Base-by-base conservation (phyloP, 2,888 invertebrate genomes). In the Alsophila aescularia region DNA sequence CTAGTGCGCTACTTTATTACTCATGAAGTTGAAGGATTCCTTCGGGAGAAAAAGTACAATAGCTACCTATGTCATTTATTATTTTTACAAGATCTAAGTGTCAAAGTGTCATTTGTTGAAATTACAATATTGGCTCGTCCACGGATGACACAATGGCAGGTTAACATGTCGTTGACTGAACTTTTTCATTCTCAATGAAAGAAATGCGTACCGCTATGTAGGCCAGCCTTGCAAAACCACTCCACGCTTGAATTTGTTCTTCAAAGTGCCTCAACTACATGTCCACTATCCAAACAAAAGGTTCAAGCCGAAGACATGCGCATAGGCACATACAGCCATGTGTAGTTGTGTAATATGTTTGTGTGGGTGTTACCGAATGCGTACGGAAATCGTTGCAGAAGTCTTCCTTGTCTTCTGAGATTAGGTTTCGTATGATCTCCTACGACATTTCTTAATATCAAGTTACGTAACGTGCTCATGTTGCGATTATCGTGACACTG, bases 361-460 rank as follows among this genome's bases (percentile, higher is more conserved):
- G 62, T 71, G 74, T 72, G 66, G 77, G 79, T 77, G 77, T 79
- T 73, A 70, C 71, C 69, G 70, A 76, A 74, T 77, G 72, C 72
- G 73, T 73, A 72, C 81, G 81, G 84, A 83, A 82, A 82, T 80
- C 70, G 64, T 72, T 75, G 74, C 74, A 72, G 66, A 70, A 71
- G 72, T 78, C 80, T 81, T 83, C 83, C 83, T 81, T 69, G 77
- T 79, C 72, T 70, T 72, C 68, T 58, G 59, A 68, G 69, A 76
- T 79, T 75, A 70, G 70, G 70, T 73, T 72, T 72, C 67, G 65
- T 69, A 69, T 72, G 65, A 76, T 72, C 67, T 71, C 60, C 59
- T 72, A 70, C 69, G 70, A 66, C 69, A 72, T 70, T 72, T 66
- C 67, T 69, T 60, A 59, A 53, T 62, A 45, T 60, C 48, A 44